Conservation (phyloP, 2,113 vertebrate species). For the Brachirus orientalis region DNA sequence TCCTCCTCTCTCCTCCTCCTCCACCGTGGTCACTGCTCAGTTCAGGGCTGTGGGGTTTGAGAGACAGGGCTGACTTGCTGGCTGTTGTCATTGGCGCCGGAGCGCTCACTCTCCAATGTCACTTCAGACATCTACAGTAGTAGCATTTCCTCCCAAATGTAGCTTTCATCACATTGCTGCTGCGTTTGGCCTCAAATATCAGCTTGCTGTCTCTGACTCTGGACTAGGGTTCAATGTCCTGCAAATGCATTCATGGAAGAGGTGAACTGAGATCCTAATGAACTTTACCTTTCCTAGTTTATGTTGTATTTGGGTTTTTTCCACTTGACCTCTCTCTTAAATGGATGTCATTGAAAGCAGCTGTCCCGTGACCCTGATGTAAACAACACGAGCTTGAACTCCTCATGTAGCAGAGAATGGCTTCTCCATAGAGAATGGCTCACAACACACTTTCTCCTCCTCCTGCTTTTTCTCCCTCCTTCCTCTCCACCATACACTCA, state of each 20-base stretch:
- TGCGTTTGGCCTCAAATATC: slow-evolving; percentile 47
- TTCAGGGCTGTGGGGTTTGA: slow-evolving; percentile 37
- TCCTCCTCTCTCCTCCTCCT: background rate
- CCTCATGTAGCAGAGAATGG: slow-evolving; percentile 70
- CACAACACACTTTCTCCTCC: slow-evolving; percentile 55
- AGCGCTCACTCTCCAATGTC: slow-evolving; percentile 47
- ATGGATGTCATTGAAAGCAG: slow-evolving; percentile 66
- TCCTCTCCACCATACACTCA: slow-evolving; percentile 51
- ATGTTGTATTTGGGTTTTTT: slow-evolving; percentile 23
- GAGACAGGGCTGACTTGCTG: slow-evolving; percentile 68
- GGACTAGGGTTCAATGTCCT: slow-evolving; percentile 62
- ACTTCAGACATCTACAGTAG: slow-evolving; percentile 54
- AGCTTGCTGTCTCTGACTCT: slow-evolving; percentile 41
- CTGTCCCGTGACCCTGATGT: slow-evolving; percentile 53
- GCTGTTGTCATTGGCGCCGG: slow-evolving; percentile 62
- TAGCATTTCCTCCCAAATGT: slow-evolving; percentile 33
- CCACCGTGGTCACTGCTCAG: slow-evolving; percentile 35
- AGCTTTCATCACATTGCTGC: slow-evolving; percentile 68
- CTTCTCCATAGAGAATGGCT: slow-evolving; percentile 75
- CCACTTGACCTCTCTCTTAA: slow-evolving; percentile 52
- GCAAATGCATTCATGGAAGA: slow-evolving; percentile 61
- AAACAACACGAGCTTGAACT: slow-evolving; percentile 31
- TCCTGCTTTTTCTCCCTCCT: slow-evolving; percentile 5
- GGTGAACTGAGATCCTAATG: slow-evolving; percentile 27
- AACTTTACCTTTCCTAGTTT: background rate